A percentile compares a stretch with the other conserved stretches of the same genome.
Conservation (phyloP, 30 jellyfish, hydroid and myxozoan genomes). For the Nemopilema nomurai region DNA sequence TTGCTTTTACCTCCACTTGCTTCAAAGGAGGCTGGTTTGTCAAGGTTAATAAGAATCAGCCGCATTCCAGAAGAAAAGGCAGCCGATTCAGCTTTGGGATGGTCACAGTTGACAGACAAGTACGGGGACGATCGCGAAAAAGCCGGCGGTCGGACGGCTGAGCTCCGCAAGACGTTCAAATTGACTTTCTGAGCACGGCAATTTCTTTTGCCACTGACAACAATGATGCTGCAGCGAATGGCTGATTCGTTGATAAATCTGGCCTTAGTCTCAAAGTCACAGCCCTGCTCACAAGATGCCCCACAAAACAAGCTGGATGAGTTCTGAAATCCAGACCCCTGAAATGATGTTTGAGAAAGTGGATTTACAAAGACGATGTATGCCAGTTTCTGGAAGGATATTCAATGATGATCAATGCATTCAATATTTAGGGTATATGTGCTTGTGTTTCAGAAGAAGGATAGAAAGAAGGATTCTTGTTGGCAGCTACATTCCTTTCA, state of each 20-base stretch:
- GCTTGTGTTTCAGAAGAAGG: too few species aligned
- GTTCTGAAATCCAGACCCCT: constrained; percentile 48
- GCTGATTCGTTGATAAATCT: constrained; percentile 42
- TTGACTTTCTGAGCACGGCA: constrained; percentile 27
- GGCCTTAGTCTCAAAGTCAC: constrained; percentile 15
- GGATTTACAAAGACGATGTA: neutral
- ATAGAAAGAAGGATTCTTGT: too few species aligned
- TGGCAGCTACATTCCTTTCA: too few species aligned
- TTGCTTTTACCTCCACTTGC: neutral
- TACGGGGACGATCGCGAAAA: constrained; percentile 15
- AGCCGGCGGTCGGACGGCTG: constrained; percentile 35
- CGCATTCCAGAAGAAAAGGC: neutral
- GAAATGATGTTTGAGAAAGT: neutral
- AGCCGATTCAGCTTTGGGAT: constrained; percentile 37
- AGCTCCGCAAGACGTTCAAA: constrained; percentile 27
- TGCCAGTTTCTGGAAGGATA: neutral
- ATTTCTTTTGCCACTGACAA: neutral
- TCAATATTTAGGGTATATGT: too few species aligned
- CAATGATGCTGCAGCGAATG: constrained; percentile 17
- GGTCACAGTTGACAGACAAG: neutral
- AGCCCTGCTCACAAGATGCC: constrained; percentile 26
- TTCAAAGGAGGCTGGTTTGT: constrained; percentile 12
- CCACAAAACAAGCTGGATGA: constrained; percentile 14
- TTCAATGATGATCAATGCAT: too few species aligned
- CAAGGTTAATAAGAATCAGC: constrained; percentile 4